Evolutionary conservation across 1,140 invertebrate genomes (phyloP).

Genomic region (Asobara japonica): DNA sequence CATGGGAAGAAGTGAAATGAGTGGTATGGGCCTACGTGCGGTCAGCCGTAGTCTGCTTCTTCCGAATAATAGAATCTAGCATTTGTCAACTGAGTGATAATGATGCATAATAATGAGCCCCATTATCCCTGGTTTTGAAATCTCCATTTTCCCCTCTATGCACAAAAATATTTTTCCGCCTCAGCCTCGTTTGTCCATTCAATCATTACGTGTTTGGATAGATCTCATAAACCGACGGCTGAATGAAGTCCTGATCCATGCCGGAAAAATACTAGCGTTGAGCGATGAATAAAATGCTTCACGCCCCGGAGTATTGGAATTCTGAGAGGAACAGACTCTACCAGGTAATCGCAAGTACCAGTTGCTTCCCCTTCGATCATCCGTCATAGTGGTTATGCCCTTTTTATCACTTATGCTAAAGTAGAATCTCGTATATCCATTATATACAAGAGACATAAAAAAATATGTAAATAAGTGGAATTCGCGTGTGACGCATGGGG

Average conservation of each 20-base stretch:
- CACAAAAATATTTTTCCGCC: neutral
- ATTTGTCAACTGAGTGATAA: too few relatives aligned
- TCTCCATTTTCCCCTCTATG: slow-evolving; percentile 28
- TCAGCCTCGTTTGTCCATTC: neutral
- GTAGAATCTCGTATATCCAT: slow-evolving; percentile 14
- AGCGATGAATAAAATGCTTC: slow-evolving; percentile 9
- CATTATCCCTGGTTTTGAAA: neutral
- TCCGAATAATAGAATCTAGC: neutral
- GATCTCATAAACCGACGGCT: slow-evolving; percentile 2
- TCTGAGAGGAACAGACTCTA: slow-evolving; percentile 10
- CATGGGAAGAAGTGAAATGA: too few relatives aligned
- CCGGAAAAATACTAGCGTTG: neutral
- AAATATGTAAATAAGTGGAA: too few relatives aligned
- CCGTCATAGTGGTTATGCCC: slow-evolving; percentile 4
- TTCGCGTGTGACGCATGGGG: too few relatives aligned
- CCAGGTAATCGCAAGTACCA: slow-evolving; percentile 3
- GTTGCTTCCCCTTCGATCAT: slow-evolving; percentile 33
- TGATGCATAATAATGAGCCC: neutral
- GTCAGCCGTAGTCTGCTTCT: slow-evolving; percentile 15
- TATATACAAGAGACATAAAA: too few relatives aligned
- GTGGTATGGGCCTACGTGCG: neutral
- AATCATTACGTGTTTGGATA: neutral
- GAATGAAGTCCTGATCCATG: neutral
- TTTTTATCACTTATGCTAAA: slow-evolving; percentile 13
- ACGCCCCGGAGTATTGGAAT: neutral